These are phyloP conservation scores for Pegoplata infirma DNA, from an alignment of 2,888 invertebrate genomes.

Conservation along the genomic window DNA sequence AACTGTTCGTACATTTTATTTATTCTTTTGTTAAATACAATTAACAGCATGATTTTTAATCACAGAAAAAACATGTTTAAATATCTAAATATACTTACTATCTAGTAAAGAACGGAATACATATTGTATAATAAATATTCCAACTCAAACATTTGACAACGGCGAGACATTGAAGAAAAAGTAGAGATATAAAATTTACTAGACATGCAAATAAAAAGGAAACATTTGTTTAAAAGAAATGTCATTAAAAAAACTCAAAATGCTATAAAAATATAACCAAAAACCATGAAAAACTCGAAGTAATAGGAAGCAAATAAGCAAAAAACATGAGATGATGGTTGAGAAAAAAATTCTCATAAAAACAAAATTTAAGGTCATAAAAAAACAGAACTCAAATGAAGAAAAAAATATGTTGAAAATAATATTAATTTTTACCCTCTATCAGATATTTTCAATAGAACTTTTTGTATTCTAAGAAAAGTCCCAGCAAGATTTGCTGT, in stretches of 20 bases:
- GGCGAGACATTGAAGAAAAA: constrained; percentile 24
- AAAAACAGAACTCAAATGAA: constrained; percentile 21
- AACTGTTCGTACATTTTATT: too few relatives aligned
- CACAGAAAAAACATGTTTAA: too few relatives aligned
- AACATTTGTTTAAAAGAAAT: constrained; percentile 21
- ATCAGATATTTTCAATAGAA: neutral
- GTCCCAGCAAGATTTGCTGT: too few relatives aligned
- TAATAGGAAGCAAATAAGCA: neutral
- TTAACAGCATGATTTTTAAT: neutral
- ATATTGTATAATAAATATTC: constrained; percentile 3
- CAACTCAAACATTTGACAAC: constrained; percentile 41
- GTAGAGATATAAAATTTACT: constrained; percentile 4
- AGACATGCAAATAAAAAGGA: constrained; percentile 27
- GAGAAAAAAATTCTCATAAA: constrained; percentile 64
- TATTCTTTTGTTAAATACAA: too few relatives aligned
- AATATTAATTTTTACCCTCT: constrained; percentile 44
- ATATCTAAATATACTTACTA: neutral
- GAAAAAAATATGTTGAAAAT: constrained; percentile 31
- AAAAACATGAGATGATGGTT: neutral
- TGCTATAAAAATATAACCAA: constrained; percentile 12
- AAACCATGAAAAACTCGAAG: too few relatives aligned
- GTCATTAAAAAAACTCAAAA: neutral
- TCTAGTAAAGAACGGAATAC: too few relatives aligned
- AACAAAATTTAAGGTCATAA: constrained; percentile 66
- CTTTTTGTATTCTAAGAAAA: too few relatives aligned